Conservation (phyloP, 2,888 invertebrate genomes). For the Chymomyza amoena region DNA sequence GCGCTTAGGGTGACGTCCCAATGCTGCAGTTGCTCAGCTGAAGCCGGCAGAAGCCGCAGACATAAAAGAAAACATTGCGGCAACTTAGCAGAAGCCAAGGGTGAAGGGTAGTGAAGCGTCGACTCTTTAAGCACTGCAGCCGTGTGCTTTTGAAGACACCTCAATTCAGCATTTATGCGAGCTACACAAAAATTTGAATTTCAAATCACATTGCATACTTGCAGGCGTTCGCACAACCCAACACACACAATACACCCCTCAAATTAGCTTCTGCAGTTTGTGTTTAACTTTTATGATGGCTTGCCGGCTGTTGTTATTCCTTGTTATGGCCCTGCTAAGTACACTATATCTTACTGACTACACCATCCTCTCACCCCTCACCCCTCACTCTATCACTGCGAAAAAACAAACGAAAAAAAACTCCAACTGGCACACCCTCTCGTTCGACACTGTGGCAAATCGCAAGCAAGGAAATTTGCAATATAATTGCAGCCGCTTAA, state of each 20-base stretch:
- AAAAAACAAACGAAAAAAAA: slow-evolving; percentile 2
- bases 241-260: slow-evolving; percentile 22
- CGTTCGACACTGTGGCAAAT: slow-evolving; percentile 65
- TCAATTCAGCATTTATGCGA: slow-evolving; percentile 52
- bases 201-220: slow-evolving; percentile 52
- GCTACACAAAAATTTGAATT: slow-evolving; percentile 59
- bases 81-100: neutral
- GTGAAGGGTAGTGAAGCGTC: neutral
- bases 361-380: slow-evolving; percentile 5
- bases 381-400: slow-evolving; percentile 16
- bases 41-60: slow-evolving; percentile 20
- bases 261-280: slow-evolving; percentile 46
- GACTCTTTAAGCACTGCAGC: neutral
- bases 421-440: neutral
- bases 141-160: slow-evolving; percentile 50
- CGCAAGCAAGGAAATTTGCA: slow-evolving; percentile 61
- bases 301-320: slow-evolving; percentile 35
- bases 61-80: slow-evolving; percentile 7
- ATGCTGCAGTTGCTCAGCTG: slow-evolving; percentile 62
- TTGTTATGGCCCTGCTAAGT: slow-evolving; percentile 12
- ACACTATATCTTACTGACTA: neutral
- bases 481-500: slow-evolving; percentile 72
- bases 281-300: slow-evolving; percentile 62
- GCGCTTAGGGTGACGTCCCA: slow-evolving; percentile 42
- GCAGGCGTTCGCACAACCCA: neutral